A percentile compares a stretch with the other conserved stretches of the same genome.
These are phyloP conservation scores for Drosophila anomelani DNA, from an alignment of 2,888 invertebrate species.

Conservation along the genomic window DNA sequence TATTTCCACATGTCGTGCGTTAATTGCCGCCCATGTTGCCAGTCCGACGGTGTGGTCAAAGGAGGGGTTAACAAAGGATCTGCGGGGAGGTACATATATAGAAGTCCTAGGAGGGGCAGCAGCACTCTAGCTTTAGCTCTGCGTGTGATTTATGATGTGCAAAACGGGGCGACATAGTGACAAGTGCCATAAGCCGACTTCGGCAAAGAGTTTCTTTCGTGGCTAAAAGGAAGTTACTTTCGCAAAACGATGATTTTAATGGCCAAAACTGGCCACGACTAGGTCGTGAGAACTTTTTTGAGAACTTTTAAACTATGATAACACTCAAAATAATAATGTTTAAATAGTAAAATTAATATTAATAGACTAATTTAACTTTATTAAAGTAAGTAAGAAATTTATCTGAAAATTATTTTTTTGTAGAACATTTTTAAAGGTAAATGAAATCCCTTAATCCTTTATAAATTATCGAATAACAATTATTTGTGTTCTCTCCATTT, in stretches of 20 bases:
- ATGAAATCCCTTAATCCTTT: background rate
- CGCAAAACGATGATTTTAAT: slow-evolving; percentile 30
- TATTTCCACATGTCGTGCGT: slow-evolving; percentile 44
- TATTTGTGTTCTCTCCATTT: background rate
- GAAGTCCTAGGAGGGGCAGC: background rate
- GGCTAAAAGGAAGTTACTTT: slow-evolving; percentile 23
- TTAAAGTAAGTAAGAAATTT: background rate
- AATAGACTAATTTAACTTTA: too few relatives aligned
- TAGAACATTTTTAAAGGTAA: background rate
- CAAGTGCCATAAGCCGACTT: slow-evolving; percentile 29
- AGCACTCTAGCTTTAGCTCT: slow-evolving; percentile 1
- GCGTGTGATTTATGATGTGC: slow-evolving; percentile 50
- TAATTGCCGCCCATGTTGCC: slow-evolving; percentile 36
- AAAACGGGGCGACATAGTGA: slow-evolving; percentile 49
- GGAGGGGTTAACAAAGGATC: background rate
- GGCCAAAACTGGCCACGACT: background rate
- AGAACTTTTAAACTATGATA: background rate
- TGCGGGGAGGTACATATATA: background rate
- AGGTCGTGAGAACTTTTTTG: slow-evolving; percentile 2
- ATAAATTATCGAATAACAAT: slow-evolving; percentile 1
- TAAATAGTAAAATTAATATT: too few relatives aligned
- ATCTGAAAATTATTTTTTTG: background rate
- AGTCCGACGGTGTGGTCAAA: background rate
- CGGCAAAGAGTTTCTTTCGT: background rate
- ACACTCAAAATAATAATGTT: background rate